Evolutionary conservation across 2,797 vertebrate genomes (phyloP), one percentile per base, ranked within the genome.

Genomic region (Trichosurus vulpecula): DNA sequence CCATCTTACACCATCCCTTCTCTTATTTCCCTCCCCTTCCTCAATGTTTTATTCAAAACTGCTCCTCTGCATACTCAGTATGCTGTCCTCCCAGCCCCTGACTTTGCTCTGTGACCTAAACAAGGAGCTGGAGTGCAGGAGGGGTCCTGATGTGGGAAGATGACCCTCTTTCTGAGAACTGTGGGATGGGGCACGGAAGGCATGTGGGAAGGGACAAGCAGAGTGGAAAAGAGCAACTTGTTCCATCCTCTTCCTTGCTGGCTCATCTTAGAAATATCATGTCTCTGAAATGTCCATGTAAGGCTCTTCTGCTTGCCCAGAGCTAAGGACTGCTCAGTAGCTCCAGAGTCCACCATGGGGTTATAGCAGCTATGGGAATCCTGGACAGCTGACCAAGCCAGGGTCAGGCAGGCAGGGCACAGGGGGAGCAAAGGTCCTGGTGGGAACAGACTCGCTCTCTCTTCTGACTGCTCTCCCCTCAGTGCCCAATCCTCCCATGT

Each of bases 231-330:
- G 53, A 19, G 16, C 11, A 30, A 12, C 57, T 91, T 31, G n/a
- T 0, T 3, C 0, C 14, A 56, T 90, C 30, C 51, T 35, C 52
- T 93, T 6, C 3, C 8, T 56, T 0, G n/a, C 9, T 35, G 31
- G 30, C 92, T 94, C 92, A 93, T 61, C 95, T 54, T 89, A 90
- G 57, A 90, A 92, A 58, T 55, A 5, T 35, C 0, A 1, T 19
- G 54, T 93, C 96, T 92, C 94, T n/a, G 87, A 51, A 95, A 95
- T 92, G 96, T 90, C 97, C 93, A 51, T 94, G 96, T 95, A 96
- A 97, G 97, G 97, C 93, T 89, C 61, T 90, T 66, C 90, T 92
- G 91, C 91, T 94, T 91, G 92, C 92, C 96, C 41, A 47, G 96
- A 93, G 90, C 3, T 0, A 35, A 87, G 91, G 57, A 81, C 29